A percentile compares a stretch with the other conserved stretches of the same genome.
These are phyloP conservation scores for Ivindomyrus marchei DNA, from an alignment of 2,113 vertebrate species.

Conservation along the genomic window DNA sequence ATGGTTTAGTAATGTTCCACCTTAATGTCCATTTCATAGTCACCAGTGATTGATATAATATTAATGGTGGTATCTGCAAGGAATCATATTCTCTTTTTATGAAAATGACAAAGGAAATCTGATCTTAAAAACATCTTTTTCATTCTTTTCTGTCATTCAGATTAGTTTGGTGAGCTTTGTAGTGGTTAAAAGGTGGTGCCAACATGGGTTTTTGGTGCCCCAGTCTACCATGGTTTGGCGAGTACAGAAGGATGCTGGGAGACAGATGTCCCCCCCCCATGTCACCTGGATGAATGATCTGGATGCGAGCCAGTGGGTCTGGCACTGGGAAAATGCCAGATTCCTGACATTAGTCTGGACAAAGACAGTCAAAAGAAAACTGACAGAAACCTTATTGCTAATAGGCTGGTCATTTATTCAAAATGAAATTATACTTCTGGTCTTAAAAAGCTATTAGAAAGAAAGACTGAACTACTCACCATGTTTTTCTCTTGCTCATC, in stretches of 20 bases:
- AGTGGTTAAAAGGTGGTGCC: neutral
- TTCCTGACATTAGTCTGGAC: too few relatives aligned
- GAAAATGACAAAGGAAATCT: neutral
- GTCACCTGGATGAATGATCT: constrained; percentile 6
- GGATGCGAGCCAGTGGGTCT: neutral
- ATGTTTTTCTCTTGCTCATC: neutral
- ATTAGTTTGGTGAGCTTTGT: neutral
- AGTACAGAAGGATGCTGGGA: constrained; percentile 21
- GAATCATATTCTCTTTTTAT: neutral
- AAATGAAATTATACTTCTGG: neutral
- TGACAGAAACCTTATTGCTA: neutral
- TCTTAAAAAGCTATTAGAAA: neutral
- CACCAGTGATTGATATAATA: neutral
- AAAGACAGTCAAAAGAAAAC: constrained; percentile 8
- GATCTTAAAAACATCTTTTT: neutral
- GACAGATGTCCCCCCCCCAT: constrained; percentile 21
- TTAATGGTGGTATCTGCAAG: neutral
- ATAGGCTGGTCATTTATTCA: neutral
- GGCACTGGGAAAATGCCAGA: neutral
- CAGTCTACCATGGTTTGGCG: constrained; percentile 18
- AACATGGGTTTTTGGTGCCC: neutral
- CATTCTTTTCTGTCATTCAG: neutral
- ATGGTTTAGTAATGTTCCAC: neutral
- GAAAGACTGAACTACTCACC: neutral
- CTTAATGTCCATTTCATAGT: neutral